Evolutionary conservation across 2,888 invertebrate genomes (phyloP), one percentile per base, ranked within the genome.

Genomic region (Hypselothyrea guttata): DNA sequence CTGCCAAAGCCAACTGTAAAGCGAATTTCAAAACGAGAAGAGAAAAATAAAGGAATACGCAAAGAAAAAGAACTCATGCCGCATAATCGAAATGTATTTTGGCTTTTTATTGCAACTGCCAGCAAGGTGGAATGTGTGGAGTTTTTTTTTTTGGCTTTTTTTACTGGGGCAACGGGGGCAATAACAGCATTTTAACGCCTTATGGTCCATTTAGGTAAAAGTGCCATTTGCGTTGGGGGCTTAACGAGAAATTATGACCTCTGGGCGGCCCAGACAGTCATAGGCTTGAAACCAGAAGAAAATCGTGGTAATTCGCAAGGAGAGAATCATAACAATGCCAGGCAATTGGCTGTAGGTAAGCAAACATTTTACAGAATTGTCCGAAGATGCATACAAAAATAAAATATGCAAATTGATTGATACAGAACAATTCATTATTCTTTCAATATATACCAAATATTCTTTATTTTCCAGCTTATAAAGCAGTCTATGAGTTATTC

Each of bases 201-300:
- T 86, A 87, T 87, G 75, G 87, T 75, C 84, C 86, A 87, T 86
- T 86, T 86, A 83, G 76, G 78, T 69, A 77, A 83, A 88, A 87
- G 84, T 87, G 85, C 73, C 88, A 88, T 88, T 87, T 88, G 86
- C 77, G 76, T 79, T 78, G 53, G 40, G 57, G 70, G 87, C 84
- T 88, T 87, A 88, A 88, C 82, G 73, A 84, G 82, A 86, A 87
- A 86, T 86, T 88, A 87, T 88, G 75, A 77, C 84, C 75, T 56
- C 59, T 60, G 83, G 58, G 77, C 61, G 54, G 57, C 57, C 37
- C 12, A 12, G 13, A 13, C 55, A 56, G 46, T 40, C 48, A 55
- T 13, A 48, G 41, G 40, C 55, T 56, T 51, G 12, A 44, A 47
- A 30, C 51, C 64, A 52, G 54, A 51, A 31, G 41, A 71, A 52